Base-by-base conservation (phyloP, 37 sponge, comb jelly and placozoan species). In the Beroe forskalii region DNA sequence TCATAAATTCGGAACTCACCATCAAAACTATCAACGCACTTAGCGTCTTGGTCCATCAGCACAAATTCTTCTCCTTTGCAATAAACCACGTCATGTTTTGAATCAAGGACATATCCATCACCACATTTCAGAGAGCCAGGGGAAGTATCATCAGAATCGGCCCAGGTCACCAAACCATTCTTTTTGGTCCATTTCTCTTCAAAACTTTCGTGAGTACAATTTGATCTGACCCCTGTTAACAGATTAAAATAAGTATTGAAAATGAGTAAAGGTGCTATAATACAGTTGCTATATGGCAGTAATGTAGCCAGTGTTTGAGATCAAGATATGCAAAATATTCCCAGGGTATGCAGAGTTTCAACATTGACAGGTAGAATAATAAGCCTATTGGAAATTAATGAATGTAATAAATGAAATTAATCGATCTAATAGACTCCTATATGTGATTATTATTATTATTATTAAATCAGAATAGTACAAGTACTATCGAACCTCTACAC, bases 21-120 rank as follows among this genome's bases (percentile, higher is more conserved):
- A 72, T 72, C 8, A 8, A 12, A 1, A 72, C 1, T 22, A 8
- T 27, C 19, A 6, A 17, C 6, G 22, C 76, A 64, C 31, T 64
- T 64, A 22, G 66, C 14, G 4, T 64, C 31, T 4, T 27, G 36
- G 38, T 36, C 55, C 2, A 6, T 28, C 41, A 23, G 12, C 44
- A 24, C 55, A 43, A 42, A 80, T 1, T 8, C 27, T 0, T 22
- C 1, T 35, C 9, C 28, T 1, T 4, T 38, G 30, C 86, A 80
- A 24, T 80, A 80, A 3, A 44, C 86, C 24, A 80, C 0, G 30
- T 80, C 55, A 24, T 31, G 1, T 3, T 43, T 43, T 12, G 48
- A 43, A 80, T 41, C n/a, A n/a, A 80, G 27, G 0, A 80, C 30
- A 42, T 80, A 80, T 12, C 55, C 55, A 43, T 80, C 22, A n/a